Evolutionary conservation across 2,113 vertebrate genomes (phyloP), one percentile per base, ranked within the genome.

Genomic region (Dasyurus viverrinus): DNA sequence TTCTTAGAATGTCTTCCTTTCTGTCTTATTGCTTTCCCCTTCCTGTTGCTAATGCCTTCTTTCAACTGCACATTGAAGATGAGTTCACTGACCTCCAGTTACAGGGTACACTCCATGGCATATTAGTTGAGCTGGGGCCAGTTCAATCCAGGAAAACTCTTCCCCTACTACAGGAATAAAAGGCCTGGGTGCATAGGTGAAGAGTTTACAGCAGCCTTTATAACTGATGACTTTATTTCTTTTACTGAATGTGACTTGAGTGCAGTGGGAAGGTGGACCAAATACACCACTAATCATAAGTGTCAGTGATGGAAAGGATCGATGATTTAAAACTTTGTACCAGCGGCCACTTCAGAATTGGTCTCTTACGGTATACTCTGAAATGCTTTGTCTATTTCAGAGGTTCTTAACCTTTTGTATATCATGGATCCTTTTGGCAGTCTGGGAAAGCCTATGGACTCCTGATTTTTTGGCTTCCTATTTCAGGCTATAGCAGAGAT

Each of bases 151-250:
- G 47, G 54, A 52, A 52, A 92, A 50, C 0, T 12, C 26, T 91
- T 95, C 84, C 55, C 25, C 5, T 60, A 11, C 52, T 97, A 91
- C 48, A 55, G 95, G 93, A 94, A 68, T 25, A 42, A 92, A 94
- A 90, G 46, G 3, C 47, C 76, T 19, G 9, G 46, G 89, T 46
- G 50, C 52, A 90, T 92, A 90, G 2, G 26, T 3, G 90, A 95
- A 76, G 24, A 53, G 3, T 19, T 3, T 23, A 23, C 19, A 54
- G 9, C 30, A 90, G 24, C 57, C 26, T 55, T 27, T 53, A 57
- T 19, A 89, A 90, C 26, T 47, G n/a, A 92, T 93, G 50, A 22
- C 4, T 89, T 93, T 76, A 52, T 53, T 60, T 91, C 53, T 94
- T 94, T 57, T 90, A 95, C n/a, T 30, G 54, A 91, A 96, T 94